phyloP scores from a whole-genome alignment of 1,140 invertebrate species.

The Drosophila willistoni region DNA sequence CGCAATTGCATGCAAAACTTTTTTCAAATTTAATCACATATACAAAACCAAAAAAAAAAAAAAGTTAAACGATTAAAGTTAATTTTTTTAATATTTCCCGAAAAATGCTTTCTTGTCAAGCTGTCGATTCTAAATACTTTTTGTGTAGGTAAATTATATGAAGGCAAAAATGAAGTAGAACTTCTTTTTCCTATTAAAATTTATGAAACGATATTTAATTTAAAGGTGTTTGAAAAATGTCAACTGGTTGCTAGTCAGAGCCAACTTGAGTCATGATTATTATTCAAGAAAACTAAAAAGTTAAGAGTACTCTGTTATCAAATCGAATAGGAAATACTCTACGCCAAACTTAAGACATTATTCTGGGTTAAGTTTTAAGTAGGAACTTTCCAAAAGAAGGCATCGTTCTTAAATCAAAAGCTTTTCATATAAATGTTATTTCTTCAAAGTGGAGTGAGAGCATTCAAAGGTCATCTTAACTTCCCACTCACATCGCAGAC shows the following conservation, averaged over 20 bases:
- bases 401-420: too few species aligned
- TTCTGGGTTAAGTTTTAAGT: too few species aligned
- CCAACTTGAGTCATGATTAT: conserved; percentile 25
- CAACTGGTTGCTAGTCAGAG: conserved; percentile 1
- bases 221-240: conserved; percentile 8
- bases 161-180: conserved; percentile 15
- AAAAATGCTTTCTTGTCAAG: not conserved
- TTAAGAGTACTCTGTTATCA: not conserved
- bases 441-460: conserved; percentile 15
- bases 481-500: conserved; percentile 22
- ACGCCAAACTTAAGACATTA: too few species aligned
- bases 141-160: not conserved
- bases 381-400: too few species aligned
- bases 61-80: not conserved
- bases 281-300: not conserved
- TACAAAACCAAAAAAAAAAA: not conserved
- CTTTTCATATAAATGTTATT: too few species aligned
- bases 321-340: not conserved
- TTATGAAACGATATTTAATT: conserved; percentile 12
- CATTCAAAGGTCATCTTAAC: conserved; percentile 2
- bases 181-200: not conserved
- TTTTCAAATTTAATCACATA: not conserved
- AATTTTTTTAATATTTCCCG: conserved; percentile 25
- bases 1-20: not conserved
- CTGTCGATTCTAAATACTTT: not conserved